Percentiles rank a stretch among this genome's conserved stretches.
phyloP scores from a whole-genome alignment of 53 echinoderm and acorn worm species.

The Astropecten irregularis region DNA sequence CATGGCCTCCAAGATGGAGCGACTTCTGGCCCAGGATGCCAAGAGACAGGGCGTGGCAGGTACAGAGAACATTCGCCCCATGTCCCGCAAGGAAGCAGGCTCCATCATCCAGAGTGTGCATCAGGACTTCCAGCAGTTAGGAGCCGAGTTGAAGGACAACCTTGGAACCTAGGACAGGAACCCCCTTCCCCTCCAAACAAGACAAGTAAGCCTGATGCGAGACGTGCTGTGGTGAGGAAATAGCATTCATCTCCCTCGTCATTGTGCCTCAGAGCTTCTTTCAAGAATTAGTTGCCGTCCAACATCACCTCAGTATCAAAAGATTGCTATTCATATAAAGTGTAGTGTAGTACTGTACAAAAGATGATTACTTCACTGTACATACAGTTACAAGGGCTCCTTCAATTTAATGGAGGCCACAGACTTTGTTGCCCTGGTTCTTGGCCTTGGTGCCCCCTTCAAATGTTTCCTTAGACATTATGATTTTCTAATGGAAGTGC shows the following conservation, averaged over 20 bases:
- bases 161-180: neutral
- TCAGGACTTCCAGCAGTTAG: slow-evolving; percentile 71
- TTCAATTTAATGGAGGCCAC: too few species aligned
- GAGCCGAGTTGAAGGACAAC: slow-evolving; percentile 15
- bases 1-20: slow-evolving; percentile 82
- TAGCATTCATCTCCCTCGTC: neutral
- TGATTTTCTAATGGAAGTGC: too few species aligned
- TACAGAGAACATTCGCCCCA: slow-evolving; percentile 67
- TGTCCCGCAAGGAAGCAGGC: slow-evolving; percentile 74
- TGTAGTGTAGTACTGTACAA: too few species aligned
- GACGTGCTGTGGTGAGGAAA: neutral
- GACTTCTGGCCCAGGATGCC: slow-evolving; percentile 77
- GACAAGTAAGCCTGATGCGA: neutral
- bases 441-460: too few species aligned
- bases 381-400: too few species aligned
- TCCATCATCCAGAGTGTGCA: slow-evolving; percentile 71
- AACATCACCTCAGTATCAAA: too few species aligned
- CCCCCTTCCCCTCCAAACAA: neutral
- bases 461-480: too few species aligned
- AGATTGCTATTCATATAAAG: too few species aligned
- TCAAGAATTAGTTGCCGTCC: too few species aligned
- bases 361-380: too few species aligned
- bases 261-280: too few species aligned
- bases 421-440: too few species aligned
- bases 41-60: slow-evolving; percentile 67